A percentile compares a stretch with the other conserved stretches of the same genome.
These are phyloP conservation scores for Dendroctonus valens DNA, from an alignment of 1,140 invertebrate genomes.

Conservation along the genomic window DNA sequence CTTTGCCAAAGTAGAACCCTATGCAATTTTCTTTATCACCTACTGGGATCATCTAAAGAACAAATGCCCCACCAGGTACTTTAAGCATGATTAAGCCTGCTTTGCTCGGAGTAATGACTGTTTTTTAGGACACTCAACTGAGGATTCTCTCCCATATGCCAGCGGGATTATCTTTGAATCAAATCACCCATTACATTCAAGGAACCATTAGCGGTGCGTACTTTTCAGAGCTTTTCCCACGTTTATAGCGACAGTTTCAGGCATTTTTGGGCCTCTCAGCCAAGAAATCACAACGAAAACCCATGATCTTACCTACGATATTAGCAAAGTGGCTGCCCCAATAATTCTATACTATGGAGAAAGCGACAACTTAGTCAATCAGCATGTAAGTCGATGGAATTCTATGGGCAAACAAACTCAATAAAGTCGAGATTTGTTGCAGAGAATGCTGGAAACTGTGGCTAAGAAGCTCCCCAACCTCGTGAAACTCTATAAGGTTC, in stretches of 20 bases:
- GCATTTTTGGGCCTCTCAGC: conserved; percentile 63
- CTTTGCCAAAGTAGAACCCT: conserved; percentile 3
- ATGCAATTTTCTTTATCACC: conserved; percentile 2
- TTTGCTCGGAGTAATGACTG: no score
- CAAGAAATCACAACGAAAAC: conserved; percentile 38
- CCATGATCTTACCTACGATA: conserved; percentile 11
- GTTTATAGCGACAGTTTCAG: conserved; percentile 35
- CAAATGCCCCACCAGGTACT: conserved; percentile 16
- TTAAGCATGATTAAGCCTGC: not conserved
- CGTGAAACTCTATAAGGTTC: conserved; percentile 34
- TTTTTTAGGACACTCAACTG: conserved; percentile 21
- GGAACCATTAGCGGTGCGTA: conserved; percentile 8
- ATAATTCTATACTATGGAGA: conserved; percentile 33
- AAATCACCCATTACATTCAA: conserved; percentile 30
- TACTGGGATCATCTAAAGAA: conserved; percentile 5
- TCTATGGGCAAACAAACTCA: not conserved
- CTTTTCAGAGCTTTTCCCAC: not conserved
- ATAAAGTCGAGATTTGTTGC: conserved; percentile 7
- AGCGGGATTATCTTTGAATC: conserved; percentile 25
- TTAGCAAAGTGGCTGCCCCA: conserved; percentile 29
- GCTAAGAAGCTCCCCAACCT: conserved; percentile 51
- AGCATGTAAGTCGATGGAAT: conserved; percentile 28
- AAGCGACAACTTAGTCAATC: conserved; percentile 37
- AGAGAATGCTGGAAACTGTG: conserved; percentile 36
- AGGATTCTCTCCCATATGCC: conserved; percentile 14